Conservation (phyloP, 2,797 vertebrate genomes). For the Prunella strophiata region DNA sequence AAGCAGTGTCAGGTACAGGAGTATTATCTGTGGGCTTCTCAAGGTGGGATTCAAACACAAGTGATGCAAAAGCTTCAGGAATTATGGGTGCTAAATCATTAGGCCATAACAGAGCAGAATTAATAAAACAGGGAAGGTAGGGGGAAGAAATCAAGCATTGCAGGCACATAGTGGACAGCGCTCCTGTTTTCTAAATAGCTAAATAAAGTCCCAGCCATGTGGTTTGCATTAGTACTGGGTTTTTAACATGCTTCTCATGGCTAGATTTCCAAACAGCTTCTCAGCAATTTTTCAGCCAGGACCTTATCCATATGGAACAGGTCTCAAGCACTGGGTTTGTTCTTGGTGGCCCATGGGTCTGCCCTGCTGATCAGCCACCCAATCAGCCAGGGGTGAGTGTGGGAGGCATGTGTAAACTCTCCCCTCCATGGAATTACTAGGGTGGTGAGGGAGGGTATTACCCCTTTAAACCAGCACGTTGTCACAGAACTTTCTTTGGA, state of each 20-base stretch:
- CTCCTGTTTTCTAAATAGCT: not conserved
- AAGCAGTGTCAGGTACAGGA: not conserved
- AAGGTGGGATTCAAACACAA: not conserved
- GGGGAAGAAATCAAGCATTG: not conserved
- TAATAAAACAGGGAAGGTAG: not conserved
- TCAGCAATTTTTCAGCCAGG: not conserved
- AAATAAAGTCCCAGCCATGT: not conserved
- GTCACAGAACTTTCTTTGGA: not conserved
- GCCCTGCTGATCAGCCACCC: not conserved
- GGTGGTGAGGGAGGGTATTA: too few species aligned
- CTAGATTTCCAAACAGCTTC: not conserved
- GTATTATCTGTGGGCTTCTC: not conserved
- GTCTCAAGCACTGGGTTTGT: not conserved
- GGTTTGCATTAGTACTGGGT: not conserved
- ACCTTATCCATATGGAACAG: not conserved
- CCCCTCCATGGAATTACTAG: not conserved
- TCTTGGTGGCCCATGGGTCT: not conserved
- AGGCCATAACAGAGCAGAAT: not conserved
- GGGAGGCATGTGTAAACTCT: not conserved
- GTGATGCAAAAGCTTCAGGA: not conserved
- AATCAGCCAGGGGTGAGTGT: not conserved
- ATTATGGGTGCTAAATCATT: not conserved
- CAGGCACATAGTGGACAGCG: not conserved
- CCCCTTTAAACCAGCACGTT: not conserved
- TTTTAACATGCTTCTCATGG: not conserved